Evolutionary conservation across 2,797 vertebrate species (phyloP), one percentile per base, ranked within the genome.

Genomic region (Pteropus rufus): DNA sequence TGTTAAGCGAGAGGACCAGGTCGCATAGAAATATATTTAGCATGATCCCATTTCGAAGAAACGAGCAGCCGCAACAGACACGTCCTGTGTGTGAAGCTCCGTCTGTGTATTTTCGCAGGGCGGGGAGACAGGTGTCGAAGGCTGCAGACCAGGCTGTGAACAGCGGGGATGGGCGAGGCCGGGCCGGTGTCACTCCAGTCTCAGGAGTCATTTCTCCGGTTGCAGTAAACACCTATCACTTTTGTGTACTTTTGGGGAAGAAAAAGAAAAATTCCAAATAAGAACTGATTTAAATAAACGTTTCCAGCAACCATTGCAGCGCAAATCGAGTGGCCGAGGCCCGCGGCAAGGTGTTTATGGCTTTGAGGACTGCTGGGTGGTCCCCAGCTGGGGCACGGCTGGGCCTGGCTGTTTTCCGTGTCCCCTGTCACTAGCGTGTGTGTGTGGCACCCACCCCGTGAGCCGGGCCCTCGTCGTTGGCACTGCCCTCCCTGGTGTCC

Each of bases 41-140:
- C 41, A 65, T 52, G 49, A 82, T 77, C 29, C 91, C 86, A 56
- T 93, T 80, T 73, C 31, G 39, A 91, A 85, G 52, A 91, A 79
- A 77, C 62, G 69, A 76, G n/a, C 44, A 62, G 36, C 36, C 0
- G 15, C 69, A 14, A 6, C 41, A 62, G 75, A 49, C 24, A 34
- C 81, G 44, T 79, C 16, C 54, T 18, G 3, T 56, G 81, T 56
- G 41, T 44, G 75, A 49, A 41, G 36, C 46, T 80, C 21, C 9
- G 52, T 67, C 58, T 87, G 60, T 23, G 2, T 69, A 21, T 81
- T 91, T 93, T 85, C 18, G 23, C 24, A 58, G n/a, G 62, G 24
- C 46, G 34, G 54, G 72, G 88, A 77, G 67, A 36, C 60, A 89
- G 76, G 56, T 49, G 81, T 62, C 70, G 83, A 80, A 65, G 18